Evolutionary conservation across 2,888 invertebrate species (phyloP).

Genomic region (Pristionchus entomophagus): DNA sequence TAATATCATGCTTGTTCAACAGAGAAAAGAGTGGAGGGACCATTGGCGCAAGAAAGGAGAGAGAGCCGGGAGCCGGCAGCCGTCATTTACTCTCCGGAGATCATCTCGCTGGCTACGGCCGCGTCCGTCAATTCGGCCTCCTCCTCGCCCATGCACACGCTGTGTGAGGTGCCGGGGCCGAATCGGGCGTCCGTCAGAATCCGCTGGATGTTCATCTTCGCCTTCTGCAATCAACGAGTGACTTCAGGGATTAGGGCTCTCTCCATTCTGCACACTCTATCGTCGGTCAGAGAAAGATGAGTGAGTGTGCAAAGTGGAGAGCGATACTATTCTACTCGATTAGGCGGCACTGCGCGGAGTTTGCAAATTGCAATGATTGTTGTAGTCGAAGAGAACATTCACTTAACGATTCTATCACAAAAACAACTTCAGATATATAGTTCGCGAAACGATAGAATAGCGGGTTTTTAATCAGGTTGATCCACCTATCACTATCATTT

Average conservation of each 20-base stretch:
- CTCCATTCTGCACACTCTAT: no score
- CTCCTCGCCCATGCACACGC: conserved; percentile 32
- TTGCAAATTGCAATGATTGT: no score
- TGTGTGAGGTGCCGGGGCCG: conserved; percentile 51
- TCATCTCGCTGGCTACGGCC: conserved; percentile 28
- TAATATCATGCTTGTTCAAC: not conserved
- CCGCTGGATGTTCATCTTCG: conserved; percentile 69
- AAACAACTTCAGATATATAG: no score
- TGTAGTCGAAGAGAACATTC: no score
- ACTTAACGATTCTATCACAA: no score
- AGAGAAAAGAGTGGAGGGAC: not conserved
- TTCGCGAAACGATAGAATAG: no score
- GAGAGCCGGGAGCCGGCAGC: not conserved
- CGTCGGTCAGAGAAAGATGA: no score
- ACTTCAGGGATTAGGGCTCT: no score
- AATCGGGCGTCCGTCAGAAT: conserved; percentile 69
- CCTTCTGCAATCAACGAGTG: conserved; percentile 57
- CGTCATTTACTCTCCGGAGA: not conserved
- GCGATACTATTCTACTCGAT: no score
- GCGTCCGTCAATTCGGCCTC: conserved; percentile 41
- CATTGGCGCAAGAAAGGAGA: not conserved
- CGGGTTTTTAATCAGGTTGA: no score
- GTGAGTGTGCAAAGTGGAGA: not conserved
- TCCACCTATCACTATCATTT: no score
- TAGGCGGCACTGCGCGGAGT: no score